Conservation (phyloP, 92 coral and sea anemone species). For the Virgularia gustaviana region DNA sequence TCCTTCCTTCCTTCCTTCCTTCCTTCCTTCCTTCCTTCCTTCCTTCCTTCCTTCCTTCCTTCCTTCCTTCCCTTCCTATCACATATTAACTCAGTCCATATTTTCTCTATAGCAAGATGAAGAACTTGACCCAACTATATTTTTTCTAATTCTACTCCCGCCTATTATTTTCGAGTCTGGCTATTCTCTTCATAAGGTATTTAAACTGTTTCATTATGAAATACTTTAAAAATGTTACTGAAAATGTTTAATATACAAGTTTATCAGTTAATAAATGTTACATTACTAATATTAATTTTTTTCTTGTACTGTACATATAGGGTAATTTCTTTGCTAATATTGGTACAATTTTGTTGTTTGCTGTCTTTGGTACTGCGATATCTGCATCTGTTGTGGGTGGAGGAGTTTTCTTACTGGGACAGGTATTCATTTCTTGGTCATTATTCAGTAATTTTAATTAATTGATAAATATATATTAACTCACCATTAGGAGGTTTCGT, state of each 20-base stretch:
- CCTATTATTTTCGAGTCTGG: conserved; percentile 99
- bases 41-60: no score
- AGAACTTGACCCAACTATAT: conserved; percentile 92
- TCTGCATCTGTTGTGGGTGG: conserved; percentile 95
- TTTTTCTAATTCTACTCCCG: conserved; percentile 88
- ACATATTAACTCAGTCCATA: no score
- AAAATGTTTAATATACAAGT: not conserved
- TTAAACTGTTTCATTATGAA: not conserved
- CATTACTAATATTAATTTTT: not conserved
- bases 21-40: no score
- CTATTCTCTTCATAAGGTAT: conserved; percentile 95
- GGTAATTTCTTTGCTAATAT: conserved; percentile 99
- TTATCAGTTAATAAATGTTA: not conserved
- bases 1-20: no score
- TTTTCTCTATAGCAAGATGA: conserved; percentile 80
- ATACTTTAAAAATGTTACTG: not conserved
- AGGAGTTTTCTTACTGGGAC: conserved; percentile 84
- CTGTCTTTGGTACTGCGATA: conserved; percentile 93
- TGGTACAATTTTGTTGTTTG: conserved; percentile 92
- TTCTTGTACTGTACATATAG: conserved; percentile 35
- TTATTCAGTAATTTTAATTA: no score
- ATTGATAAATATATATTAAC: not conserved
- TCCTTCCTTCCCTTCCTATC: no score
- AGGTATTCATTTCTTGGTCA: no score
- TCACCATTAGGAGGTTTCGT: no score